A percentile compares a stretch with the other conserved stretches of the same genome.
These are phyloP conservation scores for Drosophila fungiperda DNA, from an alignment of 2,888 invertebrate genomes.

Conservation along the genomic window DNA sequence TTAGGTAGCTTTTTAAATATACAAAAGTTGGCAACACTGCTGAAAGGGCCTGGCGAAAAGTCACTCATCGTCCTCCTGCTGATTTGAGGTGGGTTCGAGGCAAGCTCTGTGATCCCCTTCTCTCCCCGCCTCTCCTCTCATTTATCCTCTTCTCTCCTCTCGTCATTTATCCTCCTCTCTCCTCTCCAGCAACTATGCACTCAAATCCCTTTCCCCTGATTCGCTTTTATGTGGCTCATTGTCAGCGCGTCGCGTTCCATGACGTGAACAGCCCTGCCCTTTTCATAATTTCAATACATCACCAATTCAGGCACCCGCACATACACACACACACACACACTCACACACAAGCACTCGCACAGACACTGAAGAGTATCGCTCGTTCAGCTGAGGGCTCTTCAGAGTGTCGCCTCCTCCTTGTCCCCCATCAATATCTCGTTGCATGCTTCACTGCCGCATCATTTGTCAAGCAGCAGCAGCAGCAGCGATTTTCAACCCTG, in stretches of 20 bases:
- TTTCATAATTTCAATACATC: slow-evolving; percentile 78
- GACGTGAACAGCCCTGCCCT: slow-evolving; percentile 64
- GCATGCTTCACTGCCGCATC: slow-evolving; percentile 61
- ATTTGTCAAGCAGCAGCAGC: slow-evolving; percentile 57
- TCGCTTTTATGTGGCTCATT: slow-evolving; percentile 66
- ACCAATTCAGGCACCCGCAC: slow-evolving; percentile 37
- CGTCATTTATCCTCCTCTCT: no score
- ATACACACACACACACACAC: slow-evolving; percentile 5
- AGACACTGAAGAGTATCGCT: slow-evolving; percentile 11
- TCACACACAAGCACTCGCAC: neutral
- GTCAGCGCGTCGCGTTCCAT: slow-evolving; percentile 63
- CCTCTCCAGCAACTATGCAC: neutral
- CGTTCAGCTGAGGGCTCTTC: slow-evolving; percentile 58
- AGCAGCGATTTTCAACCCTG: slow-evolving; percentile 43
- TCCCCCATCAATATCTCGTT: slow-evolving; percentile 5
- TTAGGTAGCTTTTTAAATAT: neutral
- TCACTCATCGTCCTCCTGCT: slow-evolving; percentile 40
- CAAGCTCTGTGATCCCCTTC: slow-evolving; percentile 8
- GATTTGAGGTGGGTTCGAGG: slow-evolving; percentile 28
- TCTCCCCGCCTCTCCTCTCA: neutral
- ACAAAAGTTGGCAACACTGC: slow-evolving; percentile 1
- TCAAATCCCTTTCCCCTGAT: slow-evolving; percentile 15
- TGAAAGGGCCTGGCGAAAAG: neutral
- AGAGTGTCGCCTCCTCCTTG: slow-evolving; percentile 11
- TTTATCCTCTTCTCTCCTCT: neutral